These are phyloP conservation scores for Dysidea cf. avara DNA, from an alignment of 37 sponge, comb jelly and placozoan genomes.

Conservation along the genomic window DNA sequence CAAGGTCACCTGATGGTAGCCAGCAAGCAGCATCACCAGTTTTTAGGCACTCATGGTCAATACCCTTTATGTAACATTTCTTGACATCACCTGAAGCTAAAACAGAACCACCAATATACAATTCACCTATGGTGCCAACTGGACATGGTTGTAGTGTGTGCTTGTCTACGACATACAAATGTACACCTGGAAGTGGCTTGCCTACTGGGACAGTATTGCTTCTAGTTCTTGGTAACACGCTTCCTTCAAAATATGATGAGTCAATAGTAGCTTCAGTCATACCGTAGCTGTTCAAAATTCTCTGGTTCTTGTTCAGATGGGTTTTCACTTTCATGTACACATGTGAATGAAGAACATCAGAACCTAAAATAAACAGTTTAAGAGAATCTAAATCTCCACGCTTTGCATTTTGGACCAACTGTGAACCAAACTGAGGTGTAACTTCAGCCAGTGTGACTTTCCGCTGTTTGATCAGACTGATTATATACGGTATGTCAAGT, in stretches of 20 bases:
- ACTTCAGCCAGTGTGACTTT: too few species aligned
- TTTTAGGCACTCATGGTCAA: too few species aligned
- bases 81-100: too few species aligned
- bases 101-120: too few species aligned
- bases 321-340: not conserved
- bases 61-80: too few species aligned
- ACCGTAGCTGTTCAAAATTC: conserved; percentile 6
- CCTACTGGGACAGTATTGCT: not conserved
- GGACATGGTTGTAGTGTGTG: too few species aligned
- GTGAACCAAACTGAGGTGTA: conserved; percentile 14
- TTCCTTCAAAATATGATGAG: conserved; percentile 12
- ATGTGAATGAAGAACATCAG: conserved; percentile 9
- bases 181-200: not conserved
- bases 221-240: not conserved
- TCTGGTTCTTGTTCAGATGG: conserved; percentile 2
- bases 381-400: conserved; percentile 4
- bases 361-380: conserved; percentile 5
- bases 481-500: too few species aligned
- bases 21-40: conserved; percentile 9
- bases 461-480: too few species aligned
- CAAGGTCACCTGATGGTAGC: not conserved
- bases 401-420: conserved; percentile 2
- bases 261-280: conserved; percentile 11
- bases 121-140: too few species aligned
- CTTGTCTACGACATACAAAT: not conserved